phyloP scores from a whole-genome alignment of 2,113 vertebrate species.

The Mastomys coucha region DNA sequence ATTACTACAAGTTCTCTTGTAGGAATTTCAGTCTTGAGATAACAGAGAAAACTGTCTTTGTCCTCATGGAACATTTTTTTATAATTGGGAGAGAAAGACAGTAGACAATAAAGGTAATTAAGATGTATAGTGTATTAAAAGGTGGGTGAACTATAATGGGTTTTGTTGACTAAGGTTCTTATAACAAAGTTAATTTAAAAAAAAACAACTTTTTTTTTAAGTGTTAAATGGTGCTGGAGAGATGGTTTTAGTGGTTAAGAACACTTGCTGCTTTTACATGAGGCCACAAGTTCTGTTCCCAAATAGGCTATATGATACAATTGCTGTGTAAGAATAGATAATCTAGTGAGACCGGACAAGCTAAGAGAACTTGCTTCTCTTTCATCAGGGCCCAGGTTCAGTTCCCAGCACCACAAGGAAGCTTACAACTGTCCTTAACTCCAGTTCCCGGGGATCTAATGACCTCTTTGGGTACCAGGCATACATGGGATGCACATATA shows the following conservation, averaged over 20 bases:
- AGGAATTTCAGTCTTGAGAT: conserved; percentile 43
- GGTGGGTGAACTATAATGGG: not conserved
- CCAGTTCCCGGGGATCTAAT: not conserved
- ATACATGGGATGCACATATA: not conserved
- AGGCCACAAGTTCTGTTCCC: not conserved
- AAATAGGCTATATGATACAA: not conserved
- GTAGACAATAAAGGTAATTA: conserved; percentile 23
- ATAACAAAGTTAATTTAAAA: not conserved
- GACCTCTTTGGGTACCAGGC: not conserved
- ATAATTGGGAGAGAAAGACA: not conserved
- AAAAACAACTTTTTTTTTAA: not conserved
- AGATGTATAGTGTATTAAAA: conserved; percentile 6
- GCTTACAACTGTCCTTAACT: not conserved
- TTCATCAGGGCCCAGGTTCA: not conserved
- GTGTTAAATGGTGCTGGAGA: not conserved
- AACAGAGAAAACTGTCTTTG: conserved; percentile 34
- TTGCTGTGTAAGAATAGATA: not conserved
- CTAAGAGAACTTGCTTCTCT: not conserved
- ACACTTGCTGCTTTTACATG: too few species aligned
- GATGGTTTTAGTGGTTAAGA: not conserved
- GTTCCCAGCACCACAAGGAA: not conserved
- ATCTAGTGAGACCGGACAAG: not conserved
- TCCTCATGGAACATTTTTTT: not conserved
- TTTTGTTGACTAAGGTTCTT: not conserved
- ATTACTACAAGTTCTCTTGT: not conserved